Evolutionary conservation across 2,888 invertebrate species (phyloP), one percentile per base, ranked within the genome.

Genomic region (Halocaridina rubra): DNA sequence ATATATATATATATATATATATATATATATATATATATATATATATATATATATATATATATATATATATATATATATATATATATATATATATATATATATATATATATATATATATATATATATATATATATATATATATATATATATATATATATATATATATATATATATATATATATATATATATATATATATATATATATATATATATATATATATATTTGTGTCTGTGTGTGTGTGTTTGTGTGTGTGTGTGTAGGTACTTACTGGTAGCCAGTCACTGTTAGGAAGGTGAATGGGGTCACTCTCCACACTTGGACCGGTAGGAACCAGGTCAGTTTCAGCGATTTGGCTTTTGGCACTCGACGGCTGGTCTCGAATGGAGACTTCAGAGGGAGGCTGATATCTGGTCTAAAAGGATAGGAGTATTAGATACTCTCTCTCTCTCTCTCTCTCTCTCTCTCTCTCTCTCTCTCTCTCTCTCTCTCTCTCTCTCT

Each of bases 101-200:
- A 61, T 61, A 61, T 61, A 61, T 61, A 61, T 61, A 61, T 61
- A 61, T 61, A 61, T 61, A 61, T 61, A 61, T 61, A 61, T 61
- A 61, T 61, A 61, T 61, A 30, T 32, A 30, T 71, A 30, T 71
- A 30, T 30, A 27, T 32, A 71, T 71, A 29, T 30, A 30, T 30
- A 71, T 30, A 71, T 71, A 71, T 71, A 71, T 27, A 71, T 71
- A 71, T 71, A 71, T 71, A 71, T 71, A 71, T 71, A 71, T 71
- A 71, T 71, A 32, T 71, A 32, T 71, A 69, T 69, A 69, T 69
- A 69, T 69, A 69, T 69, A 69, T 69, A 69, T 69, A 27, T 69
- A 69, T 69, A 69, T 69, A 69, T 69, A 69, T 69, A 69, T 69
- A 69, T n/a, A n/a, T n/a, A n/a, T n/a, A n/a, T n/a, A n/a, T n/a